Conservation (phyloP, 2,888 invertebrate species). For the Allygus modestus region DNA sequence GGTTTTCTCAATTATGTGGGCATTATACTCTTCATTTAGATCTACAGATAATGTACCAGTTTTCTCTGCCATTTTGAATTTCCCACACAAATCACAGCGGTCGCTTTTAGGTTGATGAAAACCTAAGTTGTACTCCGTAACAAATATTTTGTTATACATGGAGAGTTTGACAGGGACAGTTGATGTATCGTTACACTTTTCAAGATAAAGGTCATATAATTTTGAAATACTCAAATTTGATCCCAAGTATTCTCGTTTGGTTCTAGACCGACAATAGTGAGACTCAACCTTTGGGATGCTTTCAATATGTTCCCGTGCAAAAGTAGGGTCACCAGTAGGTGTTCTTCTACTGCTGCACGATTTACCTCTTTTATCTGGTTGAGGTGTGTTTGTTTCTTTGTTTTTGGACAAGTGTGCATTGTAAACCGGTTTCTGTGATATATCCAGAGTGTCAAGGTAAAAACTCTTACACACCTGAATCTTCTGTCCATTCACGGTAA, state of each 20-base stretch:
- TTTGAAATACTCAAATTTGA: slow-evolving; percentile 45
- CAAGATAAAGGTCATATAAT: slow-evolving; percentile 38
- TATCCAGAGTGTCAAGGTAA: slow-evolving; percentile 43
- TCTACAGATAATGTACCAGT: slow-evolving; percentile 35
- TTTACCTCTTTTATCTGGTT: slow-evolving; percentile 54
- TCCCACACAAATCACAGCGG: slow-evolving; percentile 46
- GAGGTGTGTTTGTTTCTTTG: slow-evolving; percentile 55
- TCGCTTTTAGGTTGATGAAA: slow-evolving; percentile 49
- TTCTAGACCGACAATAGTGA: slow-evolving; percentile 42
- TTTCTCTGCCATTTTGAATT: slow-evolving; percentile 34
- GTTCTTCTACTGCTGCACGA: slow-evolving; percentile 39
- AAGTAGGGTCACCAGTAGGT: slow-evolving; percentile 23
- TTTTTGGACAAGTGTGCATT: slow-evolving; percentile 53
- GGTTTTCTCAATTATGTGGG: slow-evolving; percentile 32
- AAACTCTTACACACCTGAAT: slow-evolving; percentile 34
- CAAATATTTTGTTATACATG: slow-evolving; percentile 46
- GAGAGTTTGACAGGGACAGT: slow-evolving; percentile 42
- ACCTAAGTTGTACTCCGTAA: slow-evolving; percentile 36
- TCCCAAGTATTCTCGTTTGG: slow-evolving; percentile 41
- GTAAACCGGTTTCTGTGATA: slow-evolving; percentile 49
- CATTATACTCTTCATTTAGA: slow-evolving; percentile 38
- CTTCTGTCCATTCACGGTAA: slow-evolving; percentile 19
- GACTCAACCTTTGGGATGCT: slow-evolving; percentile 43
- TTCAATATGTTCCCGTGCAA: slow-evolving; percentile 46
- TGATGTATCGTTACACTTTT: slow-evolving; percentile 46